Evolutionary conservation across 2,797 vertebrate species (phyloP).

Genomic region (Enteromius thamalakanensis): DNA sequence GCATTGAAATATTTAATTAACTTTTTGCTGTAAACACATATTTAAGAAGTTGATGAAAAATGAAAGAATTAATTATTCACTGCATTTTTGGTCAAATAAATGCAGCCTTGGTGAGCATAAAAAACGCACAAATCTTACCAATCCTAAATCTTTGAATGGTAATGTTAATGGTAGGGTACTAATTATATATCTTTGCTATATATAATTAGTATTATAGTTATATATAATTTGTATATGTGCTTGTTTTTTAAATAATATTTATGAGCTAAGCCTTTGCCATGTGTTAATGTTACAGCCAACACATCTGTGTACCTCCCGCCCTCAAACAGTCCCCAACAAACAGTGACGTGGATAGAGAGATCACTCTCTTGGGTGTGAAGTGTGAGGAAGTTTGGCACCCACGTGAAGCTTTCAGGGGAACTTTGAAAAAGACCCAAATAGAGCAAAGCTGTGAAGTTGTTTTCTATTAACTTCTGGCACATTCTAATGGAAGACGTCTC

Average conservation of each 20-base stretch:
- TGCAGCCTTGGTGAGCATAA: neutral
- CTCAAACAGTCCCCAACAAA: neutral
- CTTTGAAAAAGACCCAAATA: constrained; percentile 35
- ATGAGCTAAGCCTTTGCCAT: neutral
- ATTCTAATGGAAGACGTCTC: neutral
- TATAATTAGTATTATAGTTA: too few relatives aligned
- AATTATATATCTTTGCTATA: neutral
- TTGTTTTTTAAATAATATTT: neutral
- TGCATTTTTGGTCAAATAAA: neutral
- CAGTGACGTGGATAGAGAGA: neutral
- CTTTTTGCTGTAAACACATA: too few relatives aligned
- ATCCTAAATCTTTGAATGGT: neutral
- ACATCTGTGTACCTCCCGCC: neutral
- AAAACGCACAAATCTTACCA: neutral
- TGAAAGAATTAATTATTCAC: too few relatives aligned
- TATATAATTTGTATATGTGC: neutral
- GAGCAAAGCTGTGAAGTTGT: constrained; percentile 34
- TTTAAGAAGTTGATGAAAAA: too few relatives aligned
- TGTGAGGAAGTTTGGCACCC: constrained; percentile 20
- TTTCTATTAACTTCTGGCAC: constrained; percentile 9
- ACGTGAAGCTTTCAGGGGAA: constrained; percentile 9
- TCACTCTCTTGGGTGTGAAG: constrained; percentile 5
- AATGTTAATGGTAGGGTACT: neutral
- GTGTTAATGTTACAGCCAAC: constrained; percentile 4
- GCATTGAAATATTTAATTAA: too few relatives aligned